Evolutionary conservation across 2,797 vertebrate genomes (phyloP).

Genomic region (Florisuga fusca): DNA sequence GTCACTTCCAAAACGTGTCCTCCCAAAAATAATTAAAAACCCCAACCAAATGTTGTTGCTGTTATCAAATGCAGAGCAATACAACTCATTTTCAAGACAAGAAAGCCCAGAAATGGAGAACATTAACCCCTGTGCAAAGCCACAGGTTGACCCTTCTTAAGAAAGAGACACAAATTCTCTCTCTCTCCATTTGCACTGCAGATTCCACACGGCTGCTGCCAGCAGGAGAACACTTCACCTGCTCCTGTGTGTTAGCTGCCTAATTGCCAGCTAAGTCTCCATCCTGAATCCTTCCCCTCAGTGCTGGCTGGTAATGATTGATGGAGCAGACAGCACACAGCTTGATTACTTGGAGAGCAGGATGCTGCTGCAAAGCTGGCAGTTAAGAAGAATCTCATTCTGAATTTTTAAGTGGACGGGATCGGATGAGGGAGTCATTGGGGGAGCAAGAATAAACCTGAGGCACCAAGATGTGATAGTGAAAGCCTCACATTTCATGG

Average conservation of each 20-base stretch:
- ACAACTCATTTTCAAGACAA: background rate
- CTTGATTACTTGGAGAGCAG: slow-evolving; percentile 20
- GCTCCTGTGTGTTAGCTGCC: background rate
- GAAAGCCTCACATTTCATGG: background rate
- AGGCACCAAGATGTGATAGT: background rate
- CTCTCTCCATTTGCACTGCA: background rate
- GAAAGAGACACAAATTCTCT: background rate
- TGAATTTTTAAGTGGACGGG: background rate
- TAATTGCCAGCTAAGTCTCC: background rate
- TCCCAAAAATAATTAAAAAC: background rate
- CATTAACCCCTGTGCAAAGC: background rate
- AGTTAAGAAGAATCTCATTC: background rate
- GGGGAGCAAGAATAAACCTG: background rate
- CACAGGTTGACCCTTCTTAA: background rate
- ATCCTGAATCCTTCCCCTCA: background rate
- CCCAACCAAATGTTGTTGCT: background rate
- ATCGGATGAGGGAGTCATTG: background rate
- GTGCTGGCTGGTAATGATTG: background rate
- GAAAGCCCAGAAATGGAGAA: background rate
- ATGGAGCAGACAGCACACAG: slow-evolving; percentile 29
- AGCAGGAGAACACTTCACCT: background rate
- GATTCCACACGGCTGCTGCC: background rate
- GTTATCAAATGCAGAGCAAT: background rate
- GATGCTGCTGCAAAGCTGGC: background rate
- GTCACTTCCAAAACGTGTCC: background rate